Evolutionary conservation across 2,797 vertebrate species (phyloP), one percentile per base, ranked within the genome.

Genomic region (Enoplosus armatus): DNA sequence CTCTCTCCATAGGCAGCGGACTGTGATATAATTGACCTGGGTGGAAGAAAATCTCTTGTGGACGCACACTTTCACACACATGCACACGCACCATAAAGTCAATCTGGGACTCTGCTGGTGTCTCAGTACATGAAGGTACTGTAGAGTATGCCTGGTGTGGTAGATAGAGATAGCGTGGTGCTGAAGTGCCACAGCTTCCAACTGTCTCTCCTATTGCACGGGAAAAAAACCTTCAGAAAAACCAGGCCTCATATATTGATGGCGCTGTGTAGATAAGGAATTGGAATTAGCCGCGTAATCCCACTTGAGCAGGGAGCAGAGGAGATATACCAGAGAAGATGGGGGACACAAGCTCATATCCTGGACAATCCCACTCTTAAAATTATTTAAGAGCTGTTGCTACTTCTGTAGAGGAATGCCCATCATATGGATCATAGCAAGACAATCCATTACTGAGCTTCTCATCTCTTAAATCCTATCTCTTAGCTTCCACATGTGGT

Each of bases 241-340:
- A 31, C 3, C 2, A 12, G 16, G 39, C 68, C 61, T 78, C 65
- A 12, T 48, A 75, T 67, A 85, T 60, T 22, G 80, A 80, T 83
- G 48, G 76, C 55, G n/a, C 10, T 16, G 66, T 27, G 62, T 15
- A 64, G 88, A 92, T 90, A 91, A 86, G 80, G 69, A 76, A 81
- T 55, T 63, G 70, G 85, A 87, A 78, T 87, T 83, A 85, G 70
- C 43, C 3, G 26, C 71, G 74, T 84, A 89, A 90, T 87, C 81
- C 72, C 31, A 69, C 70, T 72, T 85, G 80, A 83, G 76, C 76
- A 53, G 15, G 62, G 56, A 77, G 56, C 61, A 51, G 43, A 70
- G 16, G 68, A 79, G 70, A 80, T 54, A 77, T 14, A 59, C 22
- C 37, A 33, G n/a, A 80, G 71, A 47, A 77, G 43, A 35, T 2